phyloP scores from a whole-genome alignment of 2,113 vertebrate genomes.

The Gymnorhina tibicen region DNA sequence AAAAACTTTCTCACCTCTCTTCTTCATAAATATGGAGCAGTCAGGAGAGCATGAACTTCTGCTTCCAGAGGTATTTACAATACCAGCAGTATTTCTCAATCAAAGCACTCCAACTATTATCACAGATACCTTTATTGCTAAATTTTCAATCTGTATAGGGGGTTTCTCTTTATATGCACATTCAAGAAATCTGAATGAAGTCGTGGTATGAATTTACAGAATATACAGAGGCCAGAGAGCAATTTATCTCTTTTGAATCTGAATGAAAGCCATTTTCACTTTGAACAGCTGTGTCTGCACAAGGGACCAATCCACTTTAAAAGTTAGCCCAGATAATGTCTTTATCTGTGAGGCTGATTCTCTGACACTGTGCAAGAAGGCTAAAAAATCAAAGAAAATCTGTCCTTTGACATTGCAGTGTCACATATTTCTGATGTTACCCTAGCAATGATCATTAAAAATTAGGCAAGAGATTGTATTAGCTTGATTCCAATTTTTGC shows the following conservation, averaged over 20 bases:
- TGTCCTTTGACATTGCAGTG: neutral
- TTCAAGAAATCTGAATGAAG: neutral
- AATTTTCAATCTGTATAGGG: neutral
- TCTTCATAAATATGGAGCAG: conserved; percentile 8
- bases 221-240: neutral
- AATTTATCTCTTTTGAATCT: neutral
- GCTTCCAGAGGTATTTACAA: neutral
- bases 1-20: neutral
- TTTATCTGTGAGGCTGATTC: neutral
- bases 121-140: neutral
- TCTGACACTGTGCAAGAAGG: neutral
- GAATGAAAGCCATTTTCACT: neutral
- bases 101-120: neutral
- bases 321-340: neutral
- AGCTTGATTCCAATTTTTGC: neutral
- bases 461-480: neutral
- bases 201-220: neutral
- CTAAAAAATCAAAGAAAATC: neutral
- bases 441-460: neutral
- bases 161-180: neutral
- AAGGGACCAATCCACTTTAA: neutral
- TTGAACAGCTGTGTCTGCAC: neutral
- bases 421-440: neutral
- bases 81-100: neutral
- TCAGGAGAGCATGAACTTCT: neutral